Base-by-base conservation (phyloP, 1,140 invertebrate genomes). In the Drosophila arizonae region DNA sequence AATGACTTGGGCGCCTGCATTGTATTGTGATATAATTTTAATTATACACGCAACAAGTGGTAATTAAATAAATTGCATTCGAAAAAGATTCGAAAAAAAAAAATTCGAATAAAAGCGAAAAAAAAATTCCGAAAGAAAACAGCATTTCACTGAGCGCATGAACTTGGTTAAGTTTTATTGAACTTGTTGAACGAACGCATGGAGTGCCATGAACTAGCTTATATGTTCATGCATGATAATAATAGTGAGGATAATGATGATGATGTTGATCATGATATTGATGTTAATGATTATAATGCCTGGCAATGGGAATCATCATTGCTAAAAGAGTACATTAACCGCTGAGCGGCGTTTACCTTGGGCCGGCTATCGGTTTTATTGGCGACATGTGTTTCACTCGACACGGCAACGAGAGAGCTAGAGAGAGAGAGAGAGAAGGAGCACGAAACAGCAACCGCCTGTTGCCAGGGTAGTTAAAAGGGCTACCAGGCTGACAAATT, bases 21-120 rank as follows among this genome's bases (percentile, higher is more conserved):
- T 65, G 79, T 65, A 76, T 62, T 64, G 72, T 87, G 84, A 86
- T 86, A 86, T 86, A 86, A 86, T 86, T 86, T 82, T 76, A 86
- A 86, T 86, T 86, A 70, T 46, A 68, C 51, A 51, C 50, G 51
- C 63, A 72, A 61, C 65, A 69, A 62, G 62, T 72, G 45, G 81
- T 77, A 85, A 85, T 85, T 85, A 85, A 70, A 86, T 85, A 77
- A 85, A 85, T 81, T 72, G 54, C 69, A 66, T 51, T 45, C 46
- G 4, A 11, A 28, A 60, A 43, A 48, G 28, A 48, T 15, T n/a
- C 10, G 17, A 5, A 4, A 8, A 30, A n/a, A 45, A 45, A n/a
- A 60, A 45, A 45, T 15, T 45, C 43, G 15, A 24, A 60, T 4
- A 11, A 28, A 60, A 43, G 21, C 8, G 26, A 15, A 4, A 8